phyloP scores from a whole-genome alignment of 2,797 vertebrate genomes.

The Anguilla pacifica region DNA sequence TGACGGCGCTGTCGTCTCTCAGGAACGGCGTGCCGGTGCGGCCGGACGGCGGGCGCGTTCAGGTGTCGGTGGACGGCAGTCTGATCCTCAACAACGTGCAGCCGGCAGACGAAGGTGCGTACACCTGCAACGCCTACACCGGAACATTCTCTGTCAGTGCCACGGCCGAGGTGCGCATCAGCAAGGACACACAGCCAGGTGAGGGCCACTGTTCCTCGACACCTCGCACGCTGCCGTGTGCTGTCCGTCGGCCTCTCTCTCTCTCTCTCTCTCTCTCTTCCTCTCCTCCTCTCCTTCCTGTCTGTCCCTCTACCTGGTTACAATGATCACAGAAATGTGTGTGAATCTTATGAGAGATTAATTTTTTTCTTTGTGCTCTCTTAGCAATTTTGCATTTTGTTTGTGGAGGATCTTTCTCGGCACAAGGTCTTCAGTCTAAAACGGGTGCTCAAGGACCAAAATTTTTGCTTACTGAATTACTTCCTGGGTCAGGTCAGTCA shows the following conservation, averaged over 20 bases:
- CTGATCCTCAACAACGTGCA: slow-evolving; percentile 79
- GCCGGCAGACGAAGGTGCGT: slow-evolving; percentile 83
- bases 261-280: not conserved
- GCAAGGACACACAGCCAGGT: slow-evolving; percentile 70
- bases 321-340: not conserved
- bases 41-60: slow-evolving; percentile 75
- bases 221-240: not conserved
- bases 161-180: slow-evolving; percentile 83
- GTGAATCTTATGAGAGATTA: not conserved
- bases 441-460: not conserved
- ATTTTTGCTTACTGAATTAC: not conserved
- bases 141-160: slow-evolving; percentile 88
- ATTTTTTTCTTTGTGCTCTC: not conserved
- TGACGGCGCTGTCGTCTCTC: not conserved
- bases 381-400: not conserved
- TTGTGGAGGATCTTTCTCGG: not conserved
- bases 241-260: not conserved
- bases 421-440: not conserved
- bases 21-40: slow-evolving; percentile 89
- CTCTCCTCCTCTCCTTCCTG: not conserved
- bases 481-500: not conserved
- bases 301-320: not conserved
- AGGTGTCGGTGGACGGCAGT: slow-evolving; percentile 80
- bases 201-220: not conserved
- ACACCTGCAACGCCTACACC: slow-evolving; percentile 90